phyloP scores from a whole-genome alignment of 2,797 vertebrate genomes.

The Netta rufina region DNA sequence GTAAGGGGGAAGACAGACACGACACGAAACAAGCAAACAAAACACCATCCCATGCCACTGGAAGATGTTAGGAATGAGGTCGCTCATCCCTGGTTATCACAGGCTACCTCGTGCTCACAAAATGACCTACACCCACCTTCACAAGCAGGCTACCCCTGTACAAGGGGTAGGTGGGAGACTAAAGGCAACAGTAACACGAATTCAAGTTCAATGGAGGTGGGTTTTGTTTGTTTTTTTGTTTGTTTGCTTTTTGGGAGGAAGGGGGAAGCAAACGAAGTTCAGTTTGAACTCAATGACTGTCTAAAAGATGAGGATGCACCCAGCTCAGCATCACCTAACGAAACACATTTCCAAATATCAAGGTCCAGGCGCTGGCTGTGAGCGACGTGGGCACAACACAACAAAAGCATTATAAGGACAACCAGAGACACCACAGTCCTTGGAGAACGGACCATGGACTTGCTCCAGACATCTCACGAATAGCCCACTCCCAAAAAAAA shows the following conservation, averaged over 20 bases:
- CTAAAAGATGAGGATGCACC: background rate
- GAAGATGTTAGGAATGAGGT: background rate
- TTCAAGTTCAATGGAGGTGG: background rate
- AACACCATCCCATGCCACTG: background rate
- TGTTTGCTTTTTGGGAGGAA: background rate
- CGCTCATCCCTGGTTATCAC: background rate
- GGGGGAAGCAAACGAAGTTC: background rate
- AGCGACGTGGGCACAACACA: background rate
- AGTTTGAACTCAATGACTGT: background rate
- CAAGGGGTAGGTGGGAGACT: background rate
- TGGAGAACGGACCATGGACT: background rate
- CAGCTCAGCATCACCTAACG: background rate
- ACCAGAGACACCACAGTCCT: background rate
- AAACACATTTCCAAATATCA: background rate
- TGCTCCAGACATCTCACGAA: background rate
- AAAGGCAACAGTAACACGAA: background rate
- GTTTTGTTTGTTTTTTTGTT: too few species aligned
- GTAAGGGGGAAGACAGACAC: too few species aligned
- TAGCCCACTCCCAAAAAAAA: background rate
- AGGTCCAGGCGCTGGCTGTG: fast-evolving
- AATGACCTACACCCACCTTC: background rate
- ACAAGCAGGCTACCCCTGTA: background rate
- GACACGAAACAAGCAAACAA: too few species aligned
- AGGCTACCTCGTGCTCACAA: background rate
- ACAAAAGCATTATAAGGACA: background rate